A percentile compares a stretch with the other conserved stretches of the same genome.
These are phyloP conservation scores for Gnatocerus cornutus DNA, from an alignment of 2,888 invertebrate species.

Conservation along the genomic window DNA sequence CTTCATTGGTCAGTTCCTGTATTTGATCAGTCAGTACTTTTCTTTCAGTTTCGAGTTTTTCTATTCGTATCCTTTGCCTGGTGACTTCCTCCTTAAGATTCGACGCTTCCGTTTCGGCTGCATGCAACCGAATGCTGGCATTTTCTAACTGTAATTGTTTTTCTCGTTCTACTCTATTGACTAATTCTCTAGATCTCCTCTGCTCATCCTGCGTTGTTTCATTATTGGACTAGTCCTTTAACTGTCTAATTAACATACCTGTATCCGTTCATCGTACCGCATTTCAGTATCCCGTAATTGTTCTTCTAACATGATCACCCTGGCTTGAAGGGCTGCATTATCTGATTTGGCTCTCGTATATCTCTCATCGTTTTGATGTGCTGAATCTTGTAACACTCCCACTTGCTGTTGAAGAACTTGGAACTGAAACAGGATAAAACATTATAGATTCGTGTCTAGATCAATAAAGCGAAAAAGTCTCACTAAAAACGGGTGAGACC, in stretches of 20 bases:
- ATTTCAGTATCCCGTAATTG: conserved; percentile 82
- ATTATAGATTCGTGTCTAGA: conserved; percentile 16
- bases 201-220: conserved; percentile 82
- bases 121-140: conserved; percentile 81
- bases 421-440: conserved; percentile 77
- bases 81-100: conserved; percentile 79
- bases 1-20: conserved; percentile 74
- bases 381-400: conserved; percentile 90
- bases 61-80: conserved; percentile 77
- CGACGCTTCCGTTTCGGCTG: conserved; percentile 79
- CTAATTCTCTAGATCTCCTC: conserved; percentile 86
- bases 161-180: conserved; percentile 89
- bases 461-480: background rate
- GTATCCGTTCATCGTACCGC: conserved; percentile 72
- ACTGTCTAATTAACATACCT: conserved; percentile 63
- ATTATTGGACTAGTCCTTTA: background rate
- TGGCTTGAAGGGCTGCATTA: conserved; percentile 91
- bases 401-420: conserved; percentile 95
- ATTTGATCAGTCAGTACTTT: conserved; percentile 73
- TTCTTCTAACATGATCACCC: conserved; percentile 94
- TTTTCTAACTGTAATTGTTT: conserved; percentile 85
- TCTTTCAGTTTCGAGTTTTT: conserved; percentile 76
- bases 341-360: conserved; percentile 93
- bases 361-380: conserved; percentile 89
- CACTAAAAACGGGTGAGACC: background rate